Conservation (phyloP, 1,140 invertebrate genomes). For the Micrasema minimum region DNA sequence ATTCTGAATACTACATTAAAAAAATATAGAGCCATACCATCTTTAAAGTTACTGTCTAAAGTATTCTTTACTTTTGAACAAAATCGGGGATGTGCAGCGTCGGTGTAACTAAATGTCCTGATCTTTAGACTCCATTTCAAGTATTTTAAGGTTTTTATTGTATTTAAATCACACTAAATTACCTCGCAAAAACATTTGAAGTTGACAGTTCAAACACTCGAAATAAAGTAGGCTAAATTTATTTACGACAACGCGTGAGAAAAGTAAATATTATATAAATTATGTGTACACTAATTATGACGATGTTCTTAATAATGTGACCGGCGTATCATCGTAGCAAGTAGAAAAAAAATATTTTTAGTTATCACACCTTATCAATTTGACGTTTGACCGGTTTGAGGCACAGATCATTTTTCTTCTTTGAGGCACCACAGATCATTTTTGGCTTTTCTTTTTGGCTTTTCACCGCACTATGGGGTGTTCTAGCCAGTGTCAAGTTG, state of each 20-base stretch:
- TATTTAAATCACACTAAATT: conserved; percentile 4
- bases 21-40: conserved; percentile 10
- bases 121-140: conserved; percentile 9
- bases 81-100: conserved; percentile 32
- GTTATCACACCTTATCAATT: neutral
- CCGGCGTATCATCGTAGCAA: no score
- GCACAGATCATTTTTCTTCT: no score
- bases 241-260: no score
- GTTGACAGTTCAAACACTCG: neutral
- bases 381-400: neutral
- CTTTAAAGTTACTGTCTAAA: conserved; percentile 14
- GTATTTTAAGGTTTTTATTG: neutral
- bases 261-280: no score
- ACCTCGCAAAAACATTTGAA: conserved; percentile 35
- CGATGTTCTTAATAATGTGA: no score
- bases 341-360: no score
- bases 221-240: neutral
- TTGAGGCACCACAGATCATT: no score
- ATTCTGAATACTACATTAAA: neutral
- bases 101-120: conserved; percentile 13
- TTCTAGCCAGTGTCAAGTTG: no score
- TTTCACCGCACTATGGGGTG: no score
- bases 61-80: neutral
- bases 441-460: no score
- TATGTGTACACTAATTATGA: no score